A percentile compares a stretch with the other conserved stretches of the same genome.
Evolutionary conservation across 2,888 invertebrate species (phyloP).

Genomic region (Phragmatobia fuliginosa): DNA sequence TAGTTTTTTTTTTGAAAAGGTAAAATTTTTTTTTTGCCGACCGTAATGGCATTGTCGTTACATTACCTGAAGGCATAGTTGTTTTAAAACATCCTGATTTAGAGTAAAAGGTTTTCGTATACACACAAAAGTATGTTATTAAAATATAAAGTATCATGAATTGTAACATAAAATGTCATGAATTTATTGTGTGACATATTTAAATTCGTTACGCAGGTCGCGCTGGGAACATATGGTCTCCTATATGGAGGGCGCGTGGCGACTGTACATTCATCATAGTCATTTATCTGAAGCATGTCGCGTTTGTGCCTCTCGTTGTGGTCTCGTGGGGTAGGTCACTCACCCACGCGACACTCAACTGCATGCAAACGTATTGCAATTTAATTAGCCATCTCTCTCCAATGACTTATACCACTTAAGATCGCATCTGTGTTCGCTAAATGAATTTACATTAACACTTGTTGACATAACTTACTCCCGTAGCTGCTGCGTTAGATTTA

Average conservation of each 20-base stretch:
- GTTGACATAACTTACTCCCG: background rate
- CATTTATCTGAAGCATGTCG: background rate
- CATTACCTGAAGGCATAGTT: background rate
- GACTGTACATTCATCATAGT: conserved; percentile 6
- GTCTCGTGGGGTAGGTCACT: conserved; percentile 32
- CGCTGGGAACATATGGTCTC: conserved; percentile 4
- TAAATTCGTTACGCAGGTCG: background rate
- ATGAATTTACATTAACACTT: conserved; percentile 11
- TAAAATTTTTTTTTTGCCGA: no score
- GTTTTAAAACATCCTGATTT: background rate
- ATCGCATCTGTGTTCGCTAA: conserved; percentile 13
- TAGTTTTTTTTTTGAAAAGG: no score
- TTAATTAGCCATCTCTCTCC: conserved; percentile 9
- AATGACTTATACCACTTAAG: conserved; percentile 16
- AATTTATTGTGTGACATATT: background rate
- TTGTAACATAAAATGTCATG: background rate
- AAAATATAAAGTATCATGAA: background rate
- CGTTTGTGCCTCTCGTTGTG: background rate
- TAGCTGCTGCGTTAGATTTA: background rate
- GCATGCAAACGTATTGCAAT: conserved; percentile 7
- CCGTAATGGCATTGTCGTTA: no score
- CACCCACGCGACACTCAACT: conserved; percentile 14
- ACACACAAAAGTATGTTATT: background rate
- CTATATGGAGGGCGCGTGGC: background rate
- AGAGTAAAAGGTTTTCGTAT: background rate